Evolutionary conservation across 2,888 invertebrate genomes (phyloP), one percentile per base, ranked within the genome.

Genomic region (Hedychridium roseum): DNA sequence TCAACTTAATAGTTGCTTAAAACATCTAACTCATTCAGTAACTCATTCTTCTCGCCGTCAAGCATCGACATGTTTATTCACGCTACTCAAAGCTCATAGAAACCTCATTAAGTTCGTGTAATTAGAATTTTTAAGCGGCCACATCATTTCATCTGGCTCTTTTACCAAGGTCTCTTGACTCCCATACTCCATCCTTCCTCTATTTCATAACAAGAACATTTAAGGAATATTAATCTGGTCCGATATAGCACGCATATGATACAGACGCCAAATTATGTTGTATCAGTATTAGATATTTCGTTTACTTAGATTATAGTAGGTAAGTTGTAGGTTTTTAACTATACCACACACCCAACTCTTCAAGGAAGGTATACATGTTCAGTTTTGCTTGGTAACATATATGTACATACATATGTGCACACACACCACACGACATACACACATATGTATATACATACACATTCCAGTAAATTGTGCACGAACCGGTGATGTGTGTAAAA

Each of bases 181-280:
- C 27, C 11, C 27, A 23, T 54, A 28, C 48, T 44, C 36, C 38
- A 27, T 36, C 43, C 21, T 28, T 55, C 49, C 18, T 28, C 32
- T 49, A 54, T 43, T 66, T 58, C 59, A 55, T 61, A 64, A 64
- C 60, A 57, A 58, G 66, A 58, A 66, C 60, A 65, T 66, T 61
- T 52, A 56, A 70, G 61, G 54, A 57, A 62, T 65, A 68, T 66
- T 61, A 65, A 66, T 62, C 66, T 70, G 70, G 70, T 70, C 66
- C 70, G 65, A 66, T 62, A 70, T 68, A 73, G 68, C 61, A 71
- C 66, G 69, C 66, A 64, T 66, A 58, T 69, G 64, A 59, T 68
- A 72, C 62, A 71, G 65, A 66, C 64, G 69, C 52, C 64, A 57
- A 66, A 66, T 64, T 60, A 58, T 61, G 60, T 63, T 47, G 47